Conservation (phyloP, 2,888 invertebrate genomes). For the Drosophila algonquin region DNA sequence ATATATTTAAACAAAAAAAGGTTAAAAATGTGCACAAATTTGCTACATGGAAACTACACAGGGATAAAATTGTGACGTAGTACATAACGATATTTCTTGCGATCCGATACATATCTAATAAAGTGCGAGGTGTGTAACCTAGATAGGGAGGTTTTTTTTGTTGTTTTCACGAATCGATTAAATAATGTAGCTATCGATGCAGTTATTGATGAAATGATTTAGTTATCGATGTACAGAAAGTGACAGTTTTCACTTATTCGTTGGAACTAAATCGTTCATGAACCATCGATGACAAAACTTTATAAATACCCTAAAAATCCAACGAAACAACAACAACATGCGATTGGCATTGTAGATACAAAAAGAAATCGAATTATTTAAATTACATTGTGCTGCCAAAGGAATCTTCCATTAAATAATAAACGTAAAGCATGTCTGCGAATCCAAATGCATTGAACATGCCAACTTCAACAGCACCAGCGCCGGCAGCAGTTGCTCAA, state of each 20-base stretch:
- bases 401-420: background rate
- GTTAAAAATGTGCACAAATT: background rate
- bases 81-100: background rate
- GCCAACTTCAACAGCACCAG: conserved; percentile 26
- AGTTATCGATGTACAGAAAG: too few species aligned
- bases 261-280: too few species aligned
- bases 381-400: background rate
- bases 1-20: background rate
- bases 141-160: too few species aligned
- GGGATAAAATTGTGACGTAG: background rate
- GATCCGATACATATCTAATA: background rate
- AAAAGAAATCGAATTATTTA: conserved; percentile 3
- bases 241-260: too few species aligned
- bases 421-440: conserved; percentile 22
- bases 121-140: too few species aligned
- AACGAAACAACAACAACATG: too few species aligned
- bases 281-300: too few species aligned
- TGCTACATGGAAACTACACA: background rate
- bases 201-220: too few species aligned
- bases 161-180: too few species aligned
- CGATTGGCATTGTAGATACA: background rate
- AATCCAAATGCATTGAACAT: conserved; percentile 19
- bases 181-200: too few species aligned
- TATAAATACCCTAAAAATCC: too few species aligned
- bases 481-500: conserved; percentile 21